Evolutionary conservation across 2,888 invertebrate genomes (phyloP).

Genomic region (Timema cristinae): DNA sequence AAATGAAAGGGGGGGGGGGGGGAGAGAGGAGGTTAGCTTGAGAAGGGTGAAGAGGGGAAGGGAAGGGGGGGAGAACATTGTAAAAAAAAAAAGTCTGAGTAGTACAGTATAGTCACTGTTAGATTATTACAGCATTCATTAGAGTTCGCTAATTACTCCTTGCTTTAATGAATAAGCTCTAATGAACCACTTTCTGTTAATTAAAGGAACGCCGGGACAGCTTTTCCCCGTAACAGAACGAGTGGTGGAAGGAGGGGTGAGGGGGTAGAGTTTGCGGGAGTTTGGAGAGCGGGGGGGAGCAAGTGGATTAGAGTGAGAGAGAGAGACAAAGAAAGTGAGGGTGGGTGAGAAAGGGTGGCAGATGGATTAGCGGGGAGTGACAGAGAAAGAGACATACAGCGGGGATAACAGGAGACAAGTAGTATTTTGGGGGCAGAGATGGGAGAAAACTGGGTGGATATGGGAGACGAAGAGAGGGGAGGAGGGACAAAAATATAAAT

Average conservation of each 20-base stretch:
- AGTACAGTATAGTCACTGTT: constrained; percentile 31
- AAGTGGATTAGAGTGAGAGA: constrained; percentile 12
- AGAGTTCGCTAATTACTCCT: constrained; percentile 86
- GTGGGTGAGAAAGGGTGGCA: too few species aligned
- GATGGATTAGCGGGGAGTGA: too few species aligned
- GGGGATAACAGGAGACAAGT: too few species aligned
- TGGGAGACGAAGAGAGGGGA: too few species aligned
- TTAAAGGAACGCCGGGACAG: constrained; percentile 63
- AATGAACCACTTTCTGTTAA: constrained; percentile 89
- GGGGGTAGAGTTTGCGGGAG: constrained; percentile 39
- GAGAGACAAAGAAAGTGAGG: too few species aligned
- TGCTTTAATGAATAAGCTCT: constrained; percentile 87
- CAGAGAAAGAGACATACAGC: too few species aligned
- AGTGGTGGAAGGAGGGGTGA: constrained; percentile 41
- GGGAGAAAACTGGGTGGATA: too few species aligned
- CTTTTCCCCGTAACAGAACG: constrained; percentile 38
- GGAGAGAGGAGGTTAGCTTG: constrained; percentile 1
- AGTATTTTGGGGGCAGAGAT: too few species aligned
- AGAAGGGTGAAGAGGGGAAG: not conserved
- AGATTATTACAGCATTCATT: constrained; percentile 79
- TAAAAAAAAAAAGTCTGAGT: constrained; percentile 20
- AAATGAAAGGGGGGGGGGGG: constrained; percentile 23
- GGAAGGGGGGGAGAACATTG: not conserved
- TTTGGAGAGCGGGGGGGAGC: constrained; percentile 23
- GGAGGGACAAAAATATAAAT: too few species aligned